phyloP scores from a whole-genome alignment of 2,888 invertebrate genomes.

The Himalopsyche tibetana region DNA sequence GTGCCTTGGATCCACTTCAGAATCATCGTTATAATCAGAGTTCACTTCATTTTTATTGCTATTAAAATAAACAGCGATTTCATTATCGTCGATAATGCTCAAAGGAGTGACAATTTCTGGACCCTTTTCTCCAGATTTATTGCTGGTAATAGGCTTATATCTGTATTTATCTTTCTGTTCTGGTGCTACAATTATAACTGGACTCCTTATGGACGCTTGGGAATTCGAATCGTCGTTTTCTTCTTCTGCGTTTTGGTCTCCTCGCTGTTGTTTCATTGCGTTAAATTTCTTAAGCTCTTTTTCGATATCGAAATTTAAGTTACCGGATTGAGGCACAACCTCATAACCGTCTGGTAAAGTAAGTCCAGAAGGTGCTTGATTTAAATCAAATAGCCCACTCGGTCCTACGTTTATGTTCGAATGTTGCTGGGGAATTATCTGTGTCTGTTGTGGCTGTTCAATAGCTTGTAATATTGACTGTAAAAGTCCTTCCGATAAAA shows the following conservation, averaged over 20 bases:
- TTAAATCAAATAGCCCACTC: constrained; percentile 68
- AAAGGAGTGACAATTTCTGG: constrained; percentile 68
- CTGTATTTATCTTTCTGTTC: constrained; percentile 69
- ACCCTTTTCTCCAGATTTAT: constrained; percentile 53
- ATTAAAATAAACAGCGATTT: constrained; percentile 79
- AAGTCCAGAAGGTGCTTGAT: constrained; percentile 69
- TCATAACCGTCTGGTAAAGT: constrained; percentile 74
- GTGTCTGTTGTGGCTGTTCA: constrained; percentile 79
- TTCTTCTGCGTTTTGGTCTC: constrained; percentile 68
- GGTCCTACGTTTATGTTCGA: constrained; percentile 64
- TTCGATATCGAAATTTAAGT: constrained; percentile 36
- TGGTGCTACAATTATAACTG: constrained; percentile 72
- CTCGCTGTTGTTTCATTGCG: constrained; percentile 68
- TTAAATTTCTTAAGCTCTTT: constrained; percentile 66
- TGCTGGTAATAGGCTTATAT: constrained; percentile 62
- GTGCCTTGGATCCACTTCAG: constrained; percentile 64
- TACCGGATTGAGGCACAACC: constrained; percentile 71
- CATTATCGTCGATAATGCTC: constrained; percentile 76
- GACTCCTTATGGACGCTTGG: constrained; percentile 73
- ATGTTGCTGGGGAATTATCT: constrained; percentile 62
- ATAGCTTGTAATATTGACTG: constrained; percentile 90
- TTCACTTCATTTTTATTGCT: constrained; percentile 77
- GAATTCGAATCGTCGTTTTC: constrained; percentile 73
- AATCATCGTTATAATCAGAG: constrained; percentile 70
- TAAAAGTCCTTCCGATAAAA: constrained; percentile 86